phyloP scores from a whole-genome alignment of 2,797 vertebrate species.

The Ispidina picta region DNA sequence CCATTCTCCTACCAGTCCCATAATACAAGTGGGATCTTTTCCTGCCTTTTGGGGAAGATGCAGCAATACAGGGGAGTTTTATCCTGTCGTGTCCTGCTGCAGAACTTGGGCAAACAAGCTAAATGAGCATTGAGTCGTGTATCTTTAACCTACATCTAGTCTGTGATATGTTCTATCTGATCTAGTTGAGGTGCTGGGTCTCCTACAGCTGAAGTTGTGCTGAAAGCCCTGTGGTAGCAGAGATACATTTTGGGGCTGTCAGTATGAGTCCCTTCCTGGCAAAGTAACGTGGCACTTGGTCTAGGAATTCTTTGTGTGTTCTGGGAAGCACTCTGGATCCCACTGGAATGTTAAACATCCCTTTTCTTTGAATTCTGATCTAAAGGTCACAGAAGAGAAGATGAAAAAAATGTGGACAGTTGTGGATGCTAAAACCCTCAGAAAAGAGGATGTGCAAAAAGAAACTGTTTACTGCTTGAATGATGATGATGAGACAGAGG shows the following conservation, averaged over 20 bases:
- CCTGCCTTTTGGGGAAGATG: background rate
- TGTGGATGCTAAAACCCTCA: slow-evolving; percentile 88
- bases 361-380: slow-evolving; percentile 24
- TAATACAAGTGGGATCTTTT: background rate
- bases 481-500: slow-evolving; percentile 95
- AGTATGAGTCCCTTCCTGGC: background rate
- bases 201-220: background rate
- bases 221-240: background rate
- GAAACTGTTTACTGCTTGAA: slow-evolving; percentile 93
- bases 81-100: background rate
- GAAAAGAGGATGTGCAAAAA: slow-evolving; percentile 85
- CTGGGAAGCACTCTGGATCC: background rate
- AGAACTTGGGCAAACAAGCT: background rate
- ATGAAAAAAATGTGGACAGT: slow-evolving; percentile 87
- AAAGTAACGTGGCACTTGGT: background rate
- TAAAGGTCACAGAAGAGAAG: slow-evolving; percentile 87
- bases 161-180: too few relatives aligned
- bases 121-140: background rate
- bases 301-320: background rate
- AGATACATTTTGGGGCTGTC: background rate
- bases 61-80: background rate
- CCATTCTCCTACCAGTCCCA: background rate
- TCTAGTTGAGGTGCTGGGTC: background rate
- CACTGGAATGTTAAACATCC: background rate
- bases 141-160: background rate